Base-by-base conservation (phyloP, 2,113 vertebrate genomes). In the Benitochromis conjunctus region DNA sequence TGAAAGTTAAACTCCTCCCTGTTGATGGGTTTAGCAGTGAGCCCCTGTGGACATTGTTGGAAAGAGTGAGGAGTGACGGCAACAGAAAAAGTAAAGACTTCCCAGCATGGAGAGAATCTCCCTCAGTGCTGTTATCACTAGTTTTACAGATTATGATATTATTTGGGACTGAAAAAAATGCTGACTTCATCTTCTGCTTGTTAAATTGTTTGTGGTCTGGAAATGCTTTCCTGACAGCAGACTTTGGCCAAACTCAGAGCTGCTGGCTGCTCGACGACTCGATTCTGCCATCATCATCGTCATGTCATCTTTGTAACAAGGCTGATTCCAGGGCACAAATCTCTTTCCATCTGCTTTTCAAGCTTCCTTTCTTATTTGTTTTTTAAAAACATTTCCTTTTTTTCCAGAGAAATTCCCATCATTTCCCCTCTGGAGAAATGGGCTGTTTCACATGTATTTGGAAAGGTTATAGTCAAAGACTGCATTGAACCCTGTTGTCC, bases 381-480 rank as follows among this genome's bases (percentile, higher is more conserved):
- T 6, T 51, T 69, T 53, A 29, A 24, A 76, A 56, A 60, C 14
- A 18, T 55, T 26, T 69, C 29, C 41, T 66, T 18, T 81, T 79
- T 79, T 88, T 79, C 74, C 80, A 84, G 86, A 83, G 87, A 94
- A 90, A 93, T 94, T 93, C 91, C 71, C 3, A 57, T 84, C 79
- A 53, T 86, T 88, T 89, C 81, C 89, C 83, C 29, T 58, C 41
- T 6, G 4, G 74, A 89, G 79, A 64, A 13, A 74, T 3, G 71
- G 19, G 79, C 82, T 19, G 60, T 55, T 74, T 74, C 48, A 16
- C 26, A 46, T 89, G 86, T 78, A 83, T 86, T 64, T 88, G 76
- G 57, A 90, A 84, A 81, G 74, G 58, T 60, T 84, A 21, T 14
- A 83, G 53, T 74, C 26, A 7, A 31, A 71, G 19, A 26, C 80